phyloP scores from a whole-genome alignment of 1,140 invertebrate species.

The Geopemphigus sp. region DNA sequence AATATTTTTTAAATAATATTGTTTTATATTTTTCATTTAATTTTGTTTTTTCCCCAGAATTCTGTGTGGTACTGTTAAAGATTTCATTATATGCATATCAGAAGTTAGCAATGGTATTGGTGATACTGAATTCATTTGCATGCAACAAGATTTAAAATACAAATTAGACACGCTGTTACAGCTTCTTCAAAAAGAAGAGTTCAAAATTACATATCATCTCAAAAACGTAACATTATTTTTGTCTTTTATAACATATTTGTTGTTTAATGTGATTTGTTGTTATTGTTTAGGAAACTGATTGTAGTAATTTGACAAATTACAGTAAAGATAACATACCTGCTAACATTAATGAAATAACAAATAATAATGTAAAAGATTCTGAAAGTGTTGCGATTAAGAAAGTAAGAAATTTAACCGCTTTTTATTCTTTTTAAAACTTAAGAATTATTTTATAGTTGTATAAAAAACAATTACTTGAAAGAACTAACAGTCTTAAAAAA shows the following conservation, averaged over 20 bases:
- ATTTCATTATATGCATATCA: slow-evolving; percentile 67
- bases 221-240: slow-evolving; percentile 26
- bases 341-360: slow-evolving; percentile 13
- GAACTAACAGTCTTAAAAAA: slow-evolving; percentile 42
- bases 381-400: slow-evolving; percentile 1
- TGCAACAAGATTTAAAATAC: slow-evolving; percentile 73
- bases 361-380: slow-evolving; percentile 1
- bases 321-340: not conserved
- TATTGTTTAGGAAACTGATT: slow-evolving; percentile 11
- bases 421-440: not conserved
- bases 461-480: slow-evolving; percentile 37
- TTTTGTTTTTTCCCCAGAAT: slow-evolving; percentile 57
- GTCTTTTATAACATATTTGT: not conserved
- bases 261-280: not conserved
- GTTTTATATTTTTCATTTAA: slow-evolving; percentile 40
- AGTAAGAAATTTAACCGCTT: not conserved
- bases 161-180: slow-evolving; percentile 74
- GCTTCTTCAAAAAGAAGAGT: slow-evolving; percentile 60
- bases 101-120: slow-evolving; percentile 62
- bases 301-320: not conserved
- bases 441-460: slow-evolving; percentile 2
- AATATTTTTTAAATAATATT: not conserved
- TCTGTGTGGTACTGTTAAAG: slow-evolving; percentile 77
- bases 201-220: slow-evolving; percentile 37
- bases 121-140: slow-evolving; percentile 64